These are phyloP conservation scores for Papilio polyxenes DNA, from an alignment of 1,140 invertebrate species.

Conservation along the genomic window DNA sequence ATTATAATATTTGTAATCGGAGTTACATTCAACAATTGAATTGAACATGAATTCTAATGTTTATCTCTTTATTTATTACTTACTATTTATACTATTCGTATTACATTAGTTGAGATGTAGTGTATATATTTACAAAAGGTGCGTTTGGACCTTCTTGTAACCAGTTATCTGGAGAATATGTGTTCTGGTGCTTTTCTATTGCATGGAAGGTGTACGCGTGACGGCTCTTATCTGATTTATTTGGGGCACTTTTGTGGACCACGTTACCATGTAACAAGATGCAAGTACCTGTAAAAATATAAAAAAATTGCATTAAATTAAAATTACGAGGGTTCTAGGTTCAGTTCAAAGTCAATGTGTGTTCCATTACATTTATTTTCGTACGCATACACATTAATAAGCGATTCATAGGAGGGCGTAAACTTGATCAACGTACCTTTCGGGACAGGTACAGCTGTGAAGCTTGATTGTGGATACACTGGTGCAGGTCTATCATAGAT, in stretches of 20 bases:
- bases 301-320: constrained; percentile 17
- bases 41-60: constrained; percentile 1
- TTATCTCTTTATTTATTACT: neutral
- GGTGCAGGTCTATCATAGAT: constrained; percentile 84
- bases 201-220: constrained; percentile 98
- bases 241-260: constrained; percentile 94
- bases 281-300: constrained; percentile 87
- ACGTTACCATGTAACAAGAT: constrained; percentile 96
- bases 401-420: too few species aligned
- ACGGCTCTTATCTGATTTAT: constrained; percentile 90
- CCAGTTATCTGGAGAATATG: constrained; percentile 94
- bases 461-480: constrained; percentile 88
- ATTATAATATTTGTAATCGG: neutral
- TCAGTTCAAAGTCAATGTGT: neutral
- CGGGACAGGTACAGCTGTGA: constrained; percentile 86
- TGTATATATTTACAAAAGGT: constrained; percentile 72
- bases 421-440: constrained; percentile 55
- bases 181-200: constrained; percentile 88
- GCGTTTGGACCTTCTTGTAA: constrained; percentile 82
- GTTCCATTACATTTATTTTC: too few species aligned
- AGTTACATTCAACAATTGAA: neutral
- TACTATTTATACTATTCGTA: constrained; percentile 28
- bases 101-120: constrained; percentile 63
- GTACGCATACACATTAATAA: too few species aligned
- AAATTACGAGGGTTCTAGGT: neutral